These are phyloP conservation scores for Cantharis rufa DNA, from an alignment of 2,888 invertebrate species.

Conservation along the genomic window DNA sequence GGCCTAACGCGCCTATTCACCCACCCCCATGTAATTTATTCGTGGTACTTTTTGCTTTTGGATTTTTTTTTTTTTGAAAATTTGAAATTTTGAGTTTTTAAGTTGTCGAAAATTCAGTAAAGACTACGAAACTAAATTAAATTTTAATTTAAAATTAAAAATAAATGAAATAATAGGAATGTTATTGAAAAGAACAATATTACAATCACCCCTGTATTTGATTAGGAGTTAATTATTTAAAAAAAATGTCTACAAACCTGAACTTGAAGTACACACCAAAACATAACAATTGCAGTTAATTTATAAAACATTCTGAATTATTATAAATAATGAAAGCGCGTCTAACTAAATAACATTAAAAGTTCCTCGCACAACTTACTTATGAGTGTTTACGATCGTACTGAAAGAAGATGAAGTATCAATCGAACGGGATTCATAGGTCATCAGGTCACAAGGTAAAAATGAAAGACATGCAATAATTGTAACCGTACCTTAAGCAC, in stretches of 20 bases:
- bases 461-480: constrained; percentile 5
- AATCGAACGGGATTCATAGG: constrained; percentile 21
- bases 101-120: too few species aligned
- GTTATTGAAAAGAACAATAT: not conserved
- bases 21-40: too few species aligned
- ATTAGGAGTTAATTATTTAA: not conserved
- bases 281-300: not conserved
- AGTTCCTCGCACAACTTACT: constrained; percentile 20
- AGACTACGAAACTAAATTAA: too few species aligned
- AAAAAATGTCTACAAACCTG: not conserved
- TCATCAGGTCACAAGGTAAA: constrained; percentile 24
- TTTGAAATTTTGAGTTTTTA: too few species aligned
- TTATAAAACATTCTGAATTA: not conserved
- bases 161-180: not conserved
- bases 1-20: too few species aligned
- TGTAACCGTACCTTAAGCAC: not conserved
- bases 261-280: not conserved
- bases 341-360: not conserved
- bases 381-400: constrained; percentile 16
- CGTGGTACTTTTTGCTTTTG: not conserved
- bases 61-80: too few species aligned
- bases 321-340: not conserved
- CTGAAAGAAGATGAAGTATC: constrained; percentile 13
- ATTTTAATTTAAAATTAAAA: not conserved
- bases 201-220: not conserved